Percentiles rank a stretch among this genome's conserved stretches.
These are phyloP conservation scores for Platygyra sinensis DNA, from an alignment of 64 coral and sea anemone species.

Conservation along the genomic window DNA sequence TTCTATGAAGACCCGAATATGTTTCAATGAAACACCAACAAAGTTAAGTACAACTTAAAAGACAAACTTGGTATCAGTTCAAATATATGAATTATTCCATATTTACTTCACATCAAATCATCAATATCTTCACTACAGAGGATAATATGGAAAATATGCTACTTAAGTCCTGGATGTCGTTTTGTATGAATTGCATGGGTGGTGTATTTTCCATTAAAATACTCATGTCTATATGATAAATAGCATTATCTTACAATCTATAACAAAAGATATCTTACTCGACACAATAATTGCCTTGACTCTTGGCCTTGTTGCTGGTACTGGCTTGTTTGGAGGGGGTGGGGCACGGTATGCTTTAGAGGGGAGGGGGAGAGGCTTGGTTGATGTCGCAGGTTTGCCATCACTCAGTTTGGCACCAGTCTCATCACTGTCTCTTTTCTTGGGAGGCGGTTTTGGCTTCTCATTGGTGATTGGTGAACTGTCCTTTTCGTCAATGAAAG, in stretches of 20 bases:
- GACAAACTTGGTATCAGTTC: too few relatives aligned
- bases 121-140: too few relatives aligned
- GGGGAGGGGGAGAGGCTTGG: constrained; percentile 59
- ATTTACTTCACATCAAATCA: too few relatives aligned
- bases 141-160: too few relatives aligned
- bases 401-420: constrained; percentile 28
- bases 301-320: constrained; percentile 18
- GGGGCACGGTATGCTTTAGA: constrained; percentile 79
- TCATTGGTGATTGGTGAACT: background rate
- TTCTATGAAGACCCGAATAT: too few relatives aligned
- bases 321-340: constrained; percentile 50
- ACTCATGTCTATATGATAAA: too few relatives aligned
- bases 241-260: background rate
- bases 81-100: too few relatives aligned
- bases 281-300: background rate
- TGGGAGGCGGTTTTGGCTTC: constrained; percentile 57
- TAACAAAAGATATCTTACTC: background rate
- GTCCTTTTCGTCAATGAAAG: constrained; percentile 43
- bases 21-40: too few relatives aligned
- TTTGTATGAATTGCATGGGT: too few relatives aligned
- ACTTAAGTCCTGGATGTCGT: too few relatives aligned
- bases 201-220: too few relatives aligned
- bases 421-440: constrained; percentile 62
- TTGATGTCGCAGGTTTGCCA: constrained; percentile 34
- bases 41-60: too few relatives aligned